Conservation (phyloP, 2,113 vertebrate species). For the Atractosteus spatula region DNA sequence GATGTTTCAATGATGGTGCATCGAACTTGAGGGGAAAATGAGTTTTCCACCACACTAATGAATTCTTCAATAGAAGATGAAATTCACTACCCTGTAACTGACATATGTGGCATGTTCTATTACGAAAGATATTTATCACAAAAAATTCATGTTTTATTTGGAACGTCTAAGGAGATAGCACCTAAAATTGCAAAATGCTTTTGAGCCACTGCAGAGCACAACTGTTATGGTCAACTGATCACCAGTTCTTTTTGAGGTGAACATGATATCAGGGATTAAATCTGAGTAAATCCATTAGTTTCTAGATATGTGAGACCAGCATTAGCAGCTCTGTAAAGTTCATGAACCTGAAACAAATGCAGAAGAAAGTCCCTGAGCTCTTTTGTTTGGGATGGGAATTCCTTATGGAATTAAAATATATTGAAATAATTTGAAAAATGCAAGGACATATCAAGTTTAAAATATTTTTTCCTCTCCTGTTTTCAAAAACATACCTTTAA, state of each 20-base stretch:
- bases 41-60: background rate
- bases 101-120: constrained; percentile 6
- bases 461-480: too few relatives aligned
- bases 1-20: constrained; percentile 1
- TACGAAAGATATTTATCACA: background rate
- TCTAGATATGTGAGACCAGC: too few relatives aligned
- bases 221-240: background rate
- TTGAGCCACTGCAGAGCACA: background rate
- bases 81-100: background rate
- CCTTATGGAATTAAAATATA: too few relatives aligned
- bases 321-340: too few relatives aligned
- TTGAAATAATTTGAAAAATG: too few relatives aligned
- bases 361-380: background rate
- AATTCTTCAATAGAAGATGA: background rate
- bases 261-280: too few relatives aligned
- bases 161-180: too few relatives aligned
- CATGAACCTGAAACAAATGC: background rate
- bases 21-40: background rate
- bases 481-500: too few relatives aligned
- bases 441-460: too few relatives aligned
- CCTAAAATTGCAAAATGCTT: too few relatives aligned
- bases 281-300: too few relatives aligned
- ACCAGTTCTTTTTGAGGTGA: background rate
- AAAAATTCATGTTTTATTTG: background rate
- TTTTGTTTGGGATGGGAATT: too few relatives aligned